Base-by-base conservation (phyloP, 2,888 invertebrate genomes). In the Xanthorhoe designata region DNA sequence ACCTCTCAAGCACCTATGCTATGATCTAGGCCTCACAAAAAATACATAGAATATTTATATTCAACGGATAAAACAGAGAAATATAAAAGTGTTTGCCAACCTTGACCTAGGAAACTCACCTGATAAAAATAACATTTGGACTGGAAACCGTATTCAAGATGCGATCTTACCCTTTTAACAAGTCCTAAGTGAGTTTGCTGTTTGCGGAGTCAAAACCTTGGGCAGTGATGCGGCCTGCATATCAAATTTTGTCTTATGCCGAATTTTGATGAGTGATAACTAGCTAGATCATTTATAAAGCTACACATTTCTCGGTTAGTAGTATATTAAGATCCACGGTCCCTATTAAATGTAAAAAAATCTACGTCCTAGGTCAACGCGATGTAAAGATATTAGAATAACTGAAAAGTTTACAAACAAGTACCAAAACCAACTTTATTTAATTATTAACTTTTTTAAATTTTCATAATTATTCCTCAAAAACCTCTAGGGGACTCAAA, bases 171-270 rank as follows among this genome's bases (percentile, higher is more conserved):
- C 64, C 68, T 73, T 71, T 71, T 73, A 75, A 75, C 76, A 72
- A 74, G 68, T 64, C 68, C 67, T 74, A 78, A 79, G 72, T 76
- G 71, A 78, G 74, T 78, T 76, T 68, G 65, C 29, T 64, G 61
- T 71, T 61, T 53, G 55, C 47, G 53, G 57, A 60, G 72, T 72
- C 75, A 73, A 71, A 71, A 71, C 69, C 59, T 60, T 60, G 50
- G 58, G 66, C 54, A 62, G 15, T 35, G 69, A 17, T 73, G 70
- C 58, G 53, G 32, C 29, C 18, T 55, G 79, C 75, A 79, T 78
- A 76, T 59, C 66, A 70, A 75, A 70, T 66, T 67, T 72, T 61
- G 56, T 54, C 38, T 56, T 54, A 17, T 32, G 45, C 18, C 49
- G 47, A 45, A 54, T 64, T 42, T 15, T 8, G 19, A 47, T 8